Evolutionary conservation across 2,888 invertebrate genomes (phyloP).

Genomic region (Lasioglossum figueresi): DNA sequence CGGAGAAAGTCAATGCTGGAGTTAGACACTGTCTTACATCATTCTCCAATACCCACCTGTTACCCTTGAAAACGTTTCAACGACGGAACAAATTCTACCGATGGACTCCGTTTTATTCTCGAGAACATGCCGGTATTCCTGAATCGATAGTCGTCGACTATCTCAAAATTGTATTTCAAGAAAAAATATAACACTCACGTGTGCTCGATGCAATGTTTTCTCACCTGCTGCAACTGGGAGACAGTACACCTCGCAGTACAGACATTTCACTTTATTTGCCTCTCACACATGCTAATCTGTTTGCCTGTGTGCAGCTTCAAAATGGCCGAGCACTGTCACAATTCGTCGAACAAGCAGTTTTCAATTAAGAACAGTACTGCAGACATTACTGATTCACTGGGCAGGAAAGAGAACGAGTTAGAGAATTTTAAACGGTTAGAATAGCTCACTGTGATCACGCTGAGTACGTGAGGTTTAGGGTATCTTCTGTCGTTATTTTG

Average conservation of each 20-base stretch:
- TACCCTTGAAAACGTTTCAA: conserved; percentile 58
- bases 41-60: conserved; percentile 41
- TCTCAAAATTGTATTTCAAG: neutral
- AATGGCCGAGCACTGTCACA: conserved; percentile 51
- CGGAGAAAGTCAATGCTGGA: conserved; percentile 60
- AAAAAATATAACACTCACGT: neutral
- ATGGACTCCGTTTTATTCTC: conserved; percentile 43
- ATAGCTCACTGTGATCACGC: neutral
- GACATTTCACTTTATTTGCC: conserved; percentile 35
- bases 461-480: neutral
- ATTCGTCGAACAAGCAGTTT: neutral
- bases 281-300: conserved; percentile 26
- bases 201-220: neutral
- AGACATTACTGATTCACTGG: neutral
- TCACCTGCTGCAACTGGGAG: conserved; percentile 24
- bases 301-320: conserved; percentile 38
- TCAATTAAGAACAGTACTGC: neutral
- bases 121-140: conserved; percentile 48
- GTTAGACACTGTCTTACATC: conserved; percentile 56
- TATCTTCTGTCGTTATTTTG: neutral
- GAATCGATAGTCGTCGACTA: conserved; percentile 45
- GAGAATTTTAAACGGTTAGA: neutral
- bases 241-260: neutral
- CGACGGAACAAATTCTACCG: conserved; percentile 7
- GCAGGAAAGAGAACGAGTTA: neutral